These are phyloP conservation scores for Drosophila asahinai DNA, from an alignment of 1,140 invertebrate genomes.

Conservation along the genomic window DNA sequence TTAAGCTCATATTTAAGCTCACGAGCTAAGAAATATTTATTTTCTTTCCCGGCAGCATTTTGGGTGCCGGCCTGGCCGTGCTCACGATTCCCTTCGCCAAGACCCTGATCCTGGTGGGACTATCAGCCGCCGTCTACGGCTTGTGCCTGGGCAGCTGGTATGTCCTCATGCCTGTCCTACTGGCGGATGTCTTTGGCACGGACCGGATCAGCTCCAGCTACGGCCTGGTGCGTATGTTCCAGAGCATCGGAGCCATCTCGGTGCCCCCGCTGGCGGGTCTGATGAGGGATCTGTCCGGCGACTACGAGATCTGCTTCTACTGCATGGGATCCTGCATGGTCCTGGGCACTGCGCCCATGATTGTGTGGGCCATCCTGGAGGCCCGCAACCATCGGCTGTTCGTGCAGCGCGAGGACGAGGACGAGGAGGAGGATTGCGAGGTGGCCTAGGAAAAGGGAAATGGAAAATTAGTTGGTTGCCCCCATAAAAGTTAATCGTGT, in stretches of 20 bases:
- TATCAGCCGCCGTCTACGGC: slow-evolving; percentile 88
- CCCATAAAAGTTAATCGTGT: slow-evolving; percentile 42
- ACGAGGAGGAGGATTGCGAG: slow-evolving; percentile 68
- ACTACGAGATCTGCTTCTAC: slow-evolving; percentile 89
- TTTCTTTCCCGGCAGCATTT: slow-evolving; percentile 86
- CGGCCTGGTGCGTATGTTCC: slow-evolving; percentile 90
- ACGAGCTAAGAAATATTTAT: not conserved
- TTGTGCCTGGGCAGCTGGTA: slow-evolving; percentile 91
- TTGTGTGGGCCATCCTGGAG: slow-evolving; percentile 84
- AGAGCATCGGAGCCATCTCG: slow-evolving; percentile 90
- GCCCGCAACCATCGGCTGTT: slow-evolving; percentile 72
- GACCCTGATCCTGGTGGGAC: slow-evolving; percentile 88
- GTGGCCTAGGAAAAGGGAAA: slow-evolving; percentile 51
- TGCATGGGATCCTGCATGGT: slow-evolving; percentile 92
- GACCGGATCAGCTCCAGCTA: slow-evolving; percentile 91
- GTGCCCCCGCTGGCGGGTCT: slow-evolving; percentile 90
- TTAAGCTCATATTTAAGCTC: not conserved
- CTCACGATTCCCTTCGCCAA: slow-evolving; percentile 88
- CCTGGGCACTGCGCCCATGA: slow-evolving; percentile 88
- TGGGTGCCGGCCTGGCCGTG: slow-evolving; percentile 89
- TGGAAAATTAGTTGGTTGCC: slow-evolving; percentile 38
- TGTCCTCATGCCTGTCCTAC: slow-evolving; percentile 89
- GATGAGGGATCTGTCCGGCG: slow-evolving; percentile 89
- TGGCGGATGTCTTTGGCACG: slow-evolving; percentile 90
- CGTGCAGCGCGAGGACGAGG: slow-evolving; percentile 66